Conservation (phyloP, 2,113 vertebrate species). For the Ranitomeya imitator region DNA sequence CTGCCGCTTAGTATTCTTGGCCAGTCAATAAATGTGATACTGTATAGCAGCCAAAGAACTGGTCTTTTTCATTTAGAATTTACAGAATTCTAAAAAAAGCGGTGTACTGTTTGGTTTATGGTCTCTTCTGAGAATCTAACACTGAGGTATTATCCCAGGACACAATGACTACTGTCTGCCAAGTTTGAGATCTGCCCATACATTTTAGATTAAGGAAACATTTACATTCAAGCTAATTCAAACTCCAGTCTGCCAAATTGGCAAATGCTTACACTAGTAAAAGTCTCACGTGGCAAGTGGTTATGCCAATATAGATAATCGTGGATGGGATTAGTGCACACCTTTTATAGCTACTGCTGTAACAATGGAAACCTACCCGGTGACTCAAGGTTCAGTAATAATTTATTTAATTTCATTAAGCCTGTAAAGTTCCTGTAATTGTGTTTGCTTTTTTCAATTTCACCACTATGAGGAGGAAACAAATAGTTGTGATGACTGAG, state of each 20-base stretch:
- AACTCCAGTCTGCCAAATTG: not conserved
- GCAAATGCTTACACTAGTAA: not conserved
- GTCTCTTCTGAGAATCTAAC: not conserved
- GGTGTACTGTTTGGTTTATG: not conserved
- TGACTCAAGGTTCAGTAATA: not conserved
- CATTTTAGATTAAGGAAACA: not conserved
- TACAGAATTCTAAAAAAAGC: not conserved
- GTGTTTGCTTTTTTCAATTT: too few relatives aligned
- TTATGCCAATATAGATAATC: not conserved
- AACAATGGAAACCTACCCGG: conserved; percentile 10
- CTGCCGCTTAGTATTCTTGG: not conserved
- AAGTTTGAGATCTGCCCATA: not conserved
- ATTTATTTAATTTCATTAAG: not conserved
- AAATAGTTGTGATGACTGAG: too few relatives aligned
- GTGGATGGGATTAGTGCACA: not conserved
- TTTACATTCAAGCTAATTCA: not conserved
- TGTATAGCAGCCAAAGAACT: not conserved
- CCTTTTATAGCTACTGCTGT: not conserved
- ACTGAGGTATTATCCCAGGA: not conserved
- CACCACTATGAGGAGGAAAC: too few relatives aligned
- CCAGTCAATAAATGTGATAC: not conserved
- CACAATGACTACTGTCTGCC: not conserved
- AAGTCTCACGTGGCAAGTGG: conserved; percentile 13
- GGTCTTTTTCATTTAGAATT: not conserved
- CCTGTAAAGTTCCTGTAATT: too few relatives aligned